phyloP scores from a whole-genome alignment of 1,140 invertebrate genomes.

The Saccostrea cuccullata region DNA sequence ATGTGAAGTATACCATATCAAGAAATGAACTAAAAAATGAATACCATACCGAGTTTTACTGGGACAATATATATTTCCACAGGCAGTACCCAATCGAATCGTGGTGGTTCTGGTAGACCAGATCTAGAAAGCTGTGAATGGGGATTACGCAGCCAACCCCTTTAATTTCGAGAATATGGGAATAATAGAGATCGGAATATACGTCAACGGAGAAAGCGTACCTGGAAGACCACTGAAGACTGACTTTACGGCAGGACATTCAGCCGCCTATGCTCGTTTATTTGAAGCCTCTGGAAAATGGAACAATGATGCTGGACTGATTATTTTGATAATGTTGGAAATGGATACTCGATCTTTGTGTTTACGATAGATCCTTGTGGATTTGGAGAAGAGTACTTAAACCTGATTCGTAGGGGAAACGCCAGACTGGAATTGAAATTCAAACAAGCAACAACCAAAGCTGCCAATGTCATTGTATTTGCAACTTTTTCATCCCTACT shows the following conservation, averaged over 20 bases:
- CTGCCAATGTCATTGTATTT: conserved; percentile 19
- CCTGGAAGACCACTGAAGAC: neutral
- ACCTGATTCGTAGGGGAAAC: conserved; percentile 36
- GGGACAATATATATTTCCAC: conserved; percentile 27
- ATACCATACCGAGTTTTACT: conserved; percentile 34
- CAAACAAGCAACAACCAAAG: no score
- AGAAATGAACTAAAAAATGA: conserved; percentile 37
- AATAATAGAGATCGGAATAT: neutral
- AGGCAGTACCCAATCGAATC: neutral
- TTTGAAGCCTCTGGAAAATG: conserved; percentile 46
- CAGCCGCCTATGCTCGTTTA: conserved; percentile 33
- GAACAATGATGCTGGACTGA: conserved; percentile 45
- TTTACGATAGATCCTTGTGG: conserved; percentile 21
- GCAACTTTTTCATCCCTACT: conserved; percentile 35
- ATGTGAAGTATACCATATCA: neutral
- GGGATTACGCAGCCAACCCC: neutral
- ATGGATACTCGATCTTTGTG: conserved; percentile 30
- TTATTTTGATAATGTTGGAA: conserved; percentile 1
- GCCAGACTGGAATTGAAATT: conserved; percentile 46
- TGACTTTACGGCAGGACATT: conserved; percentile 6
- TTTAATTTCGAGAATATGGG: conserved; percentile 45
- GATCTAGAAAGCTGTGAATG: neutral
- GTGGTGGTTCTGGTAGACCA: conserved; percentile 11
- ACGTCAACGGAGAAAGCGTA: conserved; percentile 25
- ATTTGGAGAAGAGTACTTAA: conserved; percentile 40